Conservation (phyloP, 2,797 vertebrate genomes). For the Rhodeus uyekii region DNA sequence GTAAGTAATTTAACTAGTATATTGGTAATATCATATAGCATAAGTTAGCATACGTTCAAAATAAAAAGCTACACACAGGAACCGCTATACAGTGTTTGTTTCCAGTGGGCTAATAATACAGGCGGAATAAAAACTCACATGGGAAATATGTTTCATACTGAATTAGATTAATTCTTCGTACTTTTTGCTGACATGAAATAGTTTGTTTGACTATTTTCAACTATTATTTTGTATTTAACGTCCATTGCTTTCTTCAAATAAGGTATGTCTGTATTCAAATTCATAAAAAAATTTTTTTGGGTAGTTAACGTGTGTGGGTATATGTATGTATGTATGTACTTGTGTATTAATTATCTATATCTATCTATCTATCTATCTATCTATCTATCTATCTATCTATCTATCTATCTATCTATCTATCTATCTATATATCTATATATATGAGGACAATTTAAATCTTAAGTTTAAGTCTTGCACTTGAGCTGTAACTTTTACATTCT, state of each 20-base stretch:
- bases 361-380: neutral
- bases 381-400: neutral
- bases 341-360: no score
- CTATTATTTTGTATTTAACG: neutral
- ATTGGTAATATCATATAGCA: no score
- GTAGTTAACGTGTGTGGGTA: neutral
- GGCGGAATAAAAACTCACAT: neutral
- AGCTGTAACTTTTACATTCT: neutral
- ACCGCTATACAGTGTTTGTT: neutral
- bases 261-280: neutral
- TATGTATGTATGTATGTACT: neutral
- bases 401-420: neutral
- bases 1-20: neutral
- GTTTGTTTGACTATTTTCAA: neutral
- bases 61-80: neutral
- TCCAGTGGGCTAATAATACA: slow-evolving; percentile 11
- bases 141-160: neutral
- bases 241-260: neutral
- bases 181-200: neutral
- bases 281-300: neutral
- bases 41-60: neutral
- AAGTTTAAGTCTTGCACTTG: neutral
- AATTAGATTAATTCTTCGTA: neutral
- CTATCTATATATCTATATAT: neutral
- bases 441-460: neutral